phyloP scores from a whole-genome alignment of 2,113 vertebrate species.

The Zosterops hypoxanthus region DNA sequence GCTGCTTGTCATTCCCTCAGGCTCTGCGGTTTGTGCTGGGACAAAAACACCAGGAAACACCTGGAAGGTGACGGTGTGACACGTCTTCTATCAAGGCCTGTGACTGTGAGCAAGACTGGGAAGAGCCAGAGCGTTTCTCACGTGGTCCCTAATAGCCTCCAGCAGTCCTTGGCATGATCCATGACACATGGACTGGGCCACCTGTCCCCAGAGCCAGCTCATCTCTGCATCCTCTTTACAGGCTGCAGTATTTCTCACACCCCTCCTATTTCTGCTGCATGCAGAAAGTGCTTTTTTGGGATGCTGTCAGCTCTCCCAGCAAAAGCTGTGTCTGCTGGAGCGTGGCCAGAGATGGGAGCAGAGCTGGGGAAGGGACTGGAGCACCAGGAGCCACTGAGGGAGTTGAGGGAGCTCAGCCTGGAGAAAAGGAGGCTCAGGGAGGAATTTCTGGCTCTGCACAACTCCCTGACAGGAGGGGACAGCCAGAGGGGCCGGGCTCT shows the following conservation, averaged over 20 bases:
- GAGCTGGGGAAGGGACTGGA: not conserved
- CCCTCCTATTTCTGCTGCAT: not conserved
- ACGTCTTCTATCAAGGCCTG: not conserved
- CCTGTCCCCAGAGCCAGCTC: not conserved
- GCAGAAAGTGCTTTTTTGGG: not conserved
- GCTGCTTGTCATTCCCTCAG: not conserved
- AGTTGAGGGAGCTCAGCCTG: not conserved
- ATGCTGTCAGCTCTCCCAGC: not conserved
- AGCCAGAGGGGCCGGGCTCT: accelerated
- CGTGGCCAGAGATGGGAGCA: not conserved
- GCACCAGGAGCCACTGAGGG: not conserved
- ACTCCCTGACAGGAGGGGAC: not conserved
- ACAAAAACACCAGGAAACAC: not conserved
- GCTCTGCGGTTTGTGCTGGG: not conserved
- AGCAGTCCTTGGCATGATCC: not conserved
- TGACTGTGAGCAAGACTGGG: not conserved
- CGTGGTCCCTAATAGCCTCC: not conserved
- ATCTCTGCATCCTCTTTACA: not conserved
- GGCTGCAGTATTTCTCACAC: not conserved
- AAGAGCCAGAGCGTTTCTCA: not conserved
- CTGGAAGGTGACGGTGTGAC: not conserved
- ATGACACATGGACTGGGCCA: not conserved
- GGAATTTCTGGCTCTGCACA: not conserved
- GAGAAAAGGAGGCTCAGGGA: not conserved
- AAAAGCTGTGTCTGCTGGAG: not conserved